These are phyloP conservation scores for Crepidodera aurea DNA, from an alignment of 2,888 invertebrate species.

Conservation along the genomic window DNA sequence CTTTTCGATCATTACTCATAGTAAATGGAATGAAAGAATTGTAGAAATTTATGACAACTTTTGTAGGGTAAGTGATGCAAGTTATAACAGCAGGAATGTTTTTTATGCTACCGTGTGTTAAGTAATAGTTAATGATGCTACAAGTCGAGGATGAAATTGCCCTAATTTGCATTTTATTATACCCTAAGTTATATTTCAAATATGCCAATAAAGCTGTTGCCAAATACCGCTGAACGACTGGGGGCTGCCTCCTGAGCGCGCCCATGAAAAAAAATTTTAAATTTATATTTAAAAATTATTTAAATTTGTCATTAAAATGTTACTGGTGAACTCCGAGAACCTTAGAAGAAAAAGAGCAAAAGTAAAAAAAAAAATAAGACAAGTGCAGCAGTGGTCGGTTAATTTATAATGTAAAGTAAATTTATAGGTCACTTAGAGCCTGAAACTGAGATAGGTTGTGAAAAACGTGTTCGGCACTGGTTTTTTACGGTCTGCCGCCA, in stretches of 20 bases:
- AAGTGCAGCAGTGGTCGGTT: slow-evolving; percentile 48
- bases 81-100: too few relatives aligned
- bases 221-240: too few relatives aligned
- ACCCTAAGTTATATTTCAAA: too few relatives aligned
- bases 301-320: background rate
- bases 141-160: too few relatives aligned
- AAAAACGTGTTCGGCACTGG: slow-evolving; percentile 52
- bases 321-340: slow-evolving; percentile 5
- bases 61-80: too few relatives aligned
- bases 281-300: too few relatives aligned
- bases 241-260: too few relatives aligned
- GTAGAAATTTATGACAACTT: slow-evolving; percentile 12
- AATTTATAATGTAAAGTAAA: slow-evolving; percentile 54
- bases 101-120: too few relatives aligned
- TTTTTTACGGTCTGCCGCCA: slow-evolving; percentile 39
- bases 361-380: slow-evolving; percentile 40
- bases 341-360: slow-evolving; percentile 31
- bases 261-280: too few relatives aligned
- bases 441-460: slow-evolving; percentile 51
- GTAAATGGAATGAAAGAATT: slow-evolving; percentile 16
- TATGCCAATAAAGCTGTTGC: too few relatives aligned
- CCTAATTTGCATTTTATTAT: too few relatives aligned
- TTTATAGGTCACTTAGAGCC: slow-evolving; percentile 56
- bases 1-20: slow-evolving; percentile 24
- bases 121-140: too few relatives aligned